Evolutionary conservation across 2,113 vertebrate species (phyloP).

Genomic region (Euleptes europaea): DNA sequence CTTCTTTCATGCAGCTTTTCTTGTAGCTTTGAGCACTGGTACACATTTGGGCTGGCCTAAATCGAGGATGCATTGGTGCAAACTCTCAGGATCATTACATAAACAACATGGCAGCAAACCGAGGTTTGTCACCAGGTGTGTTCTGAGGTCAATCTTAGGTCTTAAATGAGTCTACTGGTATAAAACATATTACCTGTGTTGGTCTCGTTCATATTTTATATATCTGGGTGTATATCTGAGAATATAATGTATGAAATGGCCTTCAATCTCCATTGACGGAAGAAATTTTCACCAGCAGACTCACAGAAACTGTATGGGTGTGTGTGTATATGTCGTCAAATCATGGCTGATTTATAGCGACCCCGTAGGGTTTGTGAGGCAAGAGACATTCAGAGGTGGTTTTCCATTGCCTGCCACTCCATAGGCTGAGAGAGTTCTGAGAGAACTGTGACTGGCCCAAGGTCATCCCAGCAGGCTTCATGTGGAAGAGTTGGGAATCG

Average conservation of each 20-base stretch:
- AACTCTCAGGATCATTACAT: background rate
- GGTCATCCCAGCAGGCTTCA: too few species aligned
- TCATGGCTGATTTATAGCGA: too few species aligned
- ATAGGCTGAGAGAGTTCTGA: too few species aligned
- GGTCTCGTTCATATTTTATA: background rate
- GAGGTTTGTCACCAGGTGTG: background rate
- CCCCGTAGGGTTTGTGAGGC: too few species aligned
- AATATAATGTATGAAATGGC: background rate
- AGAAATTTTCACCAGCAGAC: too few species aligned
- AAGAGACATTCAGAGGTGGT: too few species aligned
- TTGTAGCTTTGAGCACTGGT: background rate
- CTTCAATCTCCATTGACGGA: background rate
- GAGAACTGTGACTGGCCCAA: too few species aligned
- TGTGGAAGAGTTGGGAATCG: too few species aligned
- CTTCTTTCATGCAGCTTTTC: background rate
- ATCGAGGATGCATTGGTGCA: background rate
- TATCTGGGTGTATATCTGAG: too few species aligned
- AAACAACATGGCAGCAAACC: background rate
- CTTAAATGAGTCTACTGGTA: background rate
- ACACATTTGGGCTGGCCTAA: background rate
- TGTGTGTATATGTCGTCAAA: too few species aligned
- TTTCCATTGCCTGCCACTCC: too few species aligned
- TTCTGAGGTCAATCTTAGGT: background rate
- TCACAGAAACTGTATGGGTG: too few species aligned
- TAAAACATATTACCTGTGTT: background rate